Evolutionary conservation across 2,888 invertebrate genomes (phyloP).

Genomic region (Teinopalpus imperialis): DNA sequence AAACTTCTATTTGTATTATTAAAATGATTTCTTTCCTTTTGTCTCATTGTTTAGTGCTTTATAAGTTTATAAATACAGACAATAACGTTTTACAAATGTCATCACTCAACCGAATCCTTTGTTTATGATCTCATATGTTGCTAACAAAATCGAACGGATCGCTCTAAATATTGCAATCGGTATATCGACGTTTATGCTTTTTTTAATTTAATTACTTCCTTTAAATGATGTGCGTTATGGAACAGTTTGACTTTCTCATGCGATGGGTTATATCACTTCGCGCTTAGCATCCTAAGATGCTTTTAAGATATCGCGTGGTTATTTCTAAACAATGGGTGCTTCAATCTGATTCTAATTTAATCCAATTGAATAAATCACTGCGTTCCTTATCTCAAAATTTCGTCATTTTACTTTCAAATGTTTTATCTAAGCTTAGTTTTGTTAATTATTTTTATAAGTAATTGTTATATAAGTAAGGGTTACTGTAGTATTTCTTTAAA

Average conservation of each 20-base stretch:
- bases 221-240: conserved; percentile 35
- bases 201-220: conserved; percentile 36
- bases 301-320: conserved; percentile 44
- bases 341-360: conserved; percentile 32
- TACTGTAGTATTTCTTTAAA: no score
- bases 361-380: conserved; percentile 37
- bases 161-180: neutral
- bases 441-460: conserved; percentile 18
- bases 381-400: conserved; percentile 29
- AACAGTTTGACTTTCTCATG: conserved; percentile 39
- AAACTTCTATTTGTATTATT: neutral
- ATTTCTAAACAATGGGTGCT: conserved; percentile 29
- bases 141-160: neutral
- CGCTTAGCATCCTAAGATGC: conserved; percentile 35
- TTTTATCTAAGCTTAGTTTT: conserved; percentile 24
- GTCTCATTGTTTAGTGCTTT: no score
- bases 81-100: neutral
- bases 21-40: neutral
- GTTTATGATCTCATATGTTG: neutral
- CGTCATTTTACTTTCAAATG: conserved; percentile 26
- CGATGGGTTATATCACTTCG: conserved; percentile 38
- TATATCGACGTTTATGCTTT: conserved; percentile 31
- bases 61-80: no score
- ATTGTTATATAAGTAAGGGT: no score
- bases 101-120: neutral